phyloP scores from a whole-genome alignment of 2,797 vertebrate species.

The Anabas testudineus region DNA sequence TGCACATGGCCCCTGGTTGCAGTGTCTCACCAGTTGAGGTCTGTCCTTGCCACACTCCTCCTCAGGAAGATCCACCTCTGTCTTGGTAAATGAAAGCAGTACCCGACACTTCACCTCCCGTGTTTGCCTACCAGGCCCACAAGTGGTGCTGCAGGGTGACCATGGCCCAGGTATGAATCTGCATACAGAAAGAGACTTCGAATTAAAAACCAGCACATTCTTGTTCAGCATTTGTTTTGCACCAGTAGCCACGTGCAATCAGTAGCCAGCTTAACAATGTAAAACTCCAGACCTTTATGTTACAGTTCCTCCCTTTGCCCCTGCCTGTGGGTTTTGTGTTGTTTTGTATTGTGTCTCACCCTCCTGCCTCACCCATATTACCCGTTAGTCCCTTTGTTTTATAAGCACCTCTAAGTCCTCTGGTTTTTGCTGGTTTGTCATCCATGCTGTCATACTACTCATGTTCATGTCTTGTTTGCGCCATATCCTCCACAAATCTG shows the following conservation, averaged over 20 bases:
- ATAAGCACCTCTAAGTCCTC: no score
- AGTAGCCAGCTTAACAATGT: no score
- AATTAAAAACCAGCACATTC: background rate
- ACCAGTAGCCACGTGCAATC: background rate
- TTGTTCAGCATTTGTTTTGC: background rate
- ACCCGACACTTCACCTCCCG: slow-evolving; percentile 89
- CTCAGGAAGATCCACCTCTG: slow-evolving; percentile 90
- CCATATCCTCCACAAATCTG: no score
- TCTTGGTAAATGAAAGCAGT: slow-evolving; percentile 89
- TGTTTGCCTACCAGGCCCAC: slow-evolving; percentile 87
- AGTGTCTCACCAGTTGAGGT: slow-evolving; percentile 81
- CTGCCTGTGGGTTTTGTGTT: no score
- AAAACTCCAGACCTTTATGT: no score
- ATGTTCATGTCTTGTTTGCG: no score
- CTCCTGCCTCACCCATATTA: no score
- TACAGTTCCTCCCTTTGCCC: no score
- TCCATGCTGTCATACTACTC: no score
- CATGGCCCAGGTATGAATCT: slow-evolving; percentile 93
- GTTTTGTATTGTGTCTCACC: no score
- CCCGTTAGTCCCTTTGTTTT: no score
- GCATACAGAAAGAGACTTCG: slow-evolving; percentile 3
- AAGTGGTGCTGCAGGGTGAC: slow-evolving; percentile 90
- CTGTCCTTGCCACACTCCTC: slow-evolving; percentile 88
- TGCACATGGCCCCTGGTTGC: slow-evolving; percentile 82
- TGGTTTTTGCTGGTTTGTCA: no score